These are phyloP conservation scores for Astyanax mexicanus DNA, from an alignment of 2,797 vertebrate genomes.

Conservation along the genomic window DNA sequence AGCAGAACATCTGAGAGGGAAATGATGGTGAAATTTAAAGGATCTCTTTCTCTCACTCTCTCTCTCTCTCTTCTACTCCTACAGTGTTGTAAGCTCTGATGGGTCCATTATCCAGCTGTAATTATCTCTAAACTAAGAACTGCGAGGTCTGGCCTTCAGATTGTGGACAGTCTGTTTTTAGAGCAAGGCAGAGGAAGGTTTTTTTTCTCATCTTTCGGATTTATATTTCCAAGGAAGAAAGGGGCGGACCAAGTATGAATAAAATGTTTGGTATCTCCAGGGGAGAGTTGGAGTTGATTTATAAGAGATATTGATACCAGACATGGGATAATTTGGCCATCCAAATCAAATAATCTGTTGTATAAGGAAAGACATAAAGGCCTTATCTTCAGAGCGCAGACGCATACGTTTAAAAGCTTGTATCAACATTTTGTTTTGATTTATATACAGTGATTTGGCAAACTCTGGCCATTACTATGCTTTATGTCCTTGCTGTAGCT, in stretches of 20 bases:
- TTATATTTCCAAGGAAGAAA: constrained; percentile 35
- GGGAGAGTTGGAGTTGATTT: constrained; percentile 32
- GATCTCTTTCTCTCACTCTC: no score
- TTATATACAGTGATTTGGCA: constrained; percentile 55
- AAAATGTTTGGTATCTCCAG: constrained; percentile 46
- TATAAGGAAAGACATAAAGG: constrained; percentile 39
- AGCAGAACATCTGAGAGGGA: not conserved
- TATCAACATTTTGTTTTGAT: constrained; percentile 49
- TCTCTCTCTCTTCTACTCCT: not conserved
- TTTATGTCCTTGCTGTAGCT: constrained; percentile 34
- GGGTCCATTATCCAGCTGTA: not conserved
- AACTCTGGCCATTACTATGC: constrained; percentile 31
- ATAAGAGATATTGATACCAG: constrained; percentile 44
- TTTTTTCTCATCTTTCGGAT: constrained; percentile 11
- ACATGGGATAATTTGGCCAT: constrained; percentile 39
- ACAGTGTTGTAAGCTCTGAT: no score
- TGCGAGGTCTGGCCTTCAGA: not conserved
- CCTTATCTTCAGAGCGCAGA: constrained; percentile 48
- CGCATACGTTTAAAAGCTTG: constrained; percentile 47
- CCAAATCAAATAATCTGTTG: constrained; percentile 53
- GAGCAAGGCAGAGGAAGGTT: not conserved
- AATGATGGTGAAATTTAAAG: not conserved
- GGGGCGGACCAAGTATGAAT: constrained; percentile 32
- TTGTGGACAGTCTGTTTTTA: not conserved
- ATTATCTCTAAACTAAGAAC: no score